These are phyloP conservation scores for Danio albolineatus DNA, from an alignment of 2,797 vertebrate species.

Conservation along the genomic window DNA sequence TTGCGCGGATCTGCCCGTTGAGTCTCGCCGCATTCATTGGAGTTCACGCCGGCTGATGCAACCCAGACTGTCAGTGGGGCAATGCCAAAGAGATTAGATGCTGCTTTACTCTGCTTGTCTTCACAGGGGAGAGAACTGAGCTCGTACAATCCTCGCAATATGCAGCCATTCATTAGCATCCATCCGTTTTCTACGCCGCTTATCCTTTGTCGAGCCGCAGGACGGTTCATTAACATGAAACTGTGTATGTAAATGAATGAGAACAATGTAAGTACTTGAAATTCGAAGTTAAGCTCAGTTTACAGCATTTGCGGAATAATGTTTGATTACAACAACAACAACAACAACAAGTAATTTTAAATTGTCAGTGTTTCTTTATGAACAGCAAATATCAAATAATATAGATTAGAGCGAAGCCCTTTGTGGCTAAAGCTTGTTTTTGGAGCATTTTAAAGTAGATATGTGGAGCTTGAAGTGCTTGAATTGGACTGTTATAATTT, in stretches of 20 bases:
- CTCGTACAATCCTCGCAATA: slow-evolving; percentile 32
- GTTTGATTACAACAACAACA: background rate
- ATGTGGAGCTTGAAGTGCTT: no score
- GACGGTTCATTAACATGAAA: background rate
- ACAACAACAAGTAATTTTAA: no score
- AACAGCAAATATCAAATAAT: no score
- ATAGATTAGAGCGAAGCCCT: no score
- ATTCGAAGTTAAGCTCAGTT: background rate
- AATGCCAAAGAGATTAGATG: slow-evolving; percentile 58
- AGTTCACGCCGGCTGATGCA: slow-evolving; percentile 63
- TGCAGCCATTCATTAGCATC: slow-evolving; percentile 20
- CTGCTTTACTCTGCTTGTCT: slow-evolving; percentile 42
- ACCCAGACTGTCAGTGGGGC: slow-evolving; percentile 53
- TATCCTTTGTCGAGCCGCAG: background rate
- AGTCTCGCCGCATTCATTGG: slow-evolving; percentile 55
- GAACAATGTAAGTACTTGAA: background rate
- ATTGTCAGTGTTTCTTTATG: no score
- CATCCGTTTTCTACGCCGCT: slow-evolving; percentile 2
- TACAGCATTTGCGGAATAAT: background rate
- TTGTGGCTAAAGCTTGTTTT: no score
- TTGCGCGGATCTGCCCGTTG: slow-evolving; percentile 52
- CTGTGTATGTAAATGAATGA: background rate
- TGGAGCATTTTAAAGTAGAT: no score
- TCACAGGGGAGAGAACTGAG: slow-evolving; percentile 41
- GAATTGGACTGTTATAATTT: no score